These are phyloP conservation scores for Schizopygopsis malacanthus DNA, from an alignment of 2,797 vertebrate species.

Conservation along the genomic window DNA sequence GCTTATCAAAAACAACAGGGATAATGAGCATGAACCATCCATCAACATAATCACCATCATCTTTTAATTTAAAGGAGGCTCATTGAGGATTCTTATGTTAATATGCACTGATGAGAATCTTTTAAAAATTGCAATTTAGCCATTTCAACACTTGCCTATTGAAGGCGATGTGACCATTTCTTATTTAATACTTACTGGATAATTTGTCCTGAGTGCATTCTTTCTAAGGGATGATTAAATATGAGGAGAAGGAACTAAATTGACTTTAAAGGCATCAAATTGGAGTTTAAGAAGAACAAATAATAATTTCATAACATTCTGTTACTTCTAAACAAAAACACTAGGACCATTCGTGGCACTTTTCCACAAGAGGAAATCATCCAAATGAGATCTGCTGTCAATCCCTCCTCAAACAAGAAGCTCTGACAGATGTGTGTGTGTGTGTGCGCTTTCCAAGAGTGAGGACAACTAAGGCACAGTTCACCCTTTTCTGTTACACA, in stretches of 20 bases:
- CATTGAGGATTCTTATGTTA: conserved; percentile 30
- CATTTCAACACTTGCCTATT: conserved; percentile 26
- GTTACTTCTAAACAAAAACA: conserved; percentile 2
- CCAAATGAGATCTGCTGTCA: conserved; percentile 15
- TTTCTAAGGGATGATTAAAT: conserved; percentile 30
- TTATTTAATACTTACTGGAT: conserved; percentile 42
- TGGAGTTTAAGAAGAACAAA: conserved; percentile 47
- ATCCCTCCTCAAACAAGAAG: conserved; percentile 4
- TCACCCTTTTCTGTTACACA: conserved; percentile 34
- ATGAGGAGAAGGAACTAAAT: conserved; percentile 37
- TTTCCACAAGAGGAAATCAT: conserved; percentile 25
- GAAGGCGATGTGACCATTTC: conserved; percentile 21
- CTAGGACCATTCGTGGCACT: conserved; percentile 24
- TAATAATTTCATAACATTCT: conserved; percentile 32
- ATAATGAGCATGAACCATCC: conserved; percentile 24
- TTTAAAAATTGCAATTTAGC: conserved; percentile 52
- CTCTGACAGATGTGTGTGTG: neutral
- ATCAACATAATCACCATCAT: too few species aligned
- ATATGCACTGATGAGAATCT: conserved; percentile 44
- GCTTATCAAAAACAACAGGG: conserved; percentile 20
- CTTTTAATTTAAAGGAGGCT: conserved; percentile 31
- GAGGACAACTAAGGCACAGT: neutral
- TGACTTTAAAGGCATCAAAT: conserved; percentile 54
- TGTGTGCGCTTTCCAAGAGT: neutral
- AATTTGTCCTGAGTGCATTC: conserved; percentile 36